Evolutionary conservation across 2,113 vertebrate species (phyloP).

Genomic region (Lepus europaeus): DNA sequence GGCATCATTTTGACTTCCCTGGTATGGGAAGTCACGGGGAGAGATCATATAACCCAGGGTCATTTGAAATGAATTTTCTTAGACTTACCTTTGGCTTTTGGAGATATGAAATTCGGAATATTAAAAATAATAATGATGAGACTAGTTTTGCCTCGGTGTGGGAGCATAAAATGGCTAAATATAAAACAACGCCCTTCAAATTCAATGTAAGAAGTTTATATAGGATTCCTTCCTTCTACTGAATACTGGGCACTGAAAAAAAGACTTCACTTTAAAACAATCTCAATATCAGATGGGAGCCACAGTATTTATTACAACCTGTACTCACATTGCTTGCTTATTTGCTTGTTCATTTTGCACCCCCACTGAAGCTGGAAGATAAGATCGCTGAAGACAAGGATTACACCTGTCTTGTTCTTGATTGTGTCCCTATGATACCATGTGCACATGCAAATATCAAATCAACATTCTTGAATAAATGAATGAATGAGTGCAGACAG

Average conservation of each 20-base stretch:
- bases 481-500: not conserved
- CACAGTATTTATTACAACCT: not conserved
- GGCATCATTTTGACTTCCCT: not conserved
- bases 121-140: not conserved
- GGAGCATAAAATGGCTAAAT: not conserved
- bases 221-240: not conserved
- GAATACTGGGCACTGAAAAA: not conserved
- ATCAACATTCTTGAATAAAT: not conserved
- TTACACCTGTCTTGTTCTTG: not conserved
- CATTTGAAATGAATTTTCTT: not conserved
- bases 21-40: not conserved
- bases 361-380: not conserved
- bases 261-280: conserved; percentile 15
- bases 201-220: not conserved
- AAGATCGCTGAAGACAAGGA: not conserved
- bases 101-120: conserved; percentile 17
- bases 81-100: conserved; percentile 20
- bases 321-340: not conserved
- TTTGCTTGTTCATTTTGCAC: not conserved
- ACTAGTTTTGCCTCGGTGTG: not conserved
- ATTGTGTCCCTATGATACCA: not conserved
- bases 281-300: not conserved
- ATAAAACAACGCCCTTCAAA: not conserved
- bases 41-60: not conserved
- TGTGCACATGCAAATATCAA: not conserved